These are phyloP conservation scores for Drosophila albomicans DNA, from an alignment of 1,140 invertebrate species.

Conservation along the genomic window DNA sequence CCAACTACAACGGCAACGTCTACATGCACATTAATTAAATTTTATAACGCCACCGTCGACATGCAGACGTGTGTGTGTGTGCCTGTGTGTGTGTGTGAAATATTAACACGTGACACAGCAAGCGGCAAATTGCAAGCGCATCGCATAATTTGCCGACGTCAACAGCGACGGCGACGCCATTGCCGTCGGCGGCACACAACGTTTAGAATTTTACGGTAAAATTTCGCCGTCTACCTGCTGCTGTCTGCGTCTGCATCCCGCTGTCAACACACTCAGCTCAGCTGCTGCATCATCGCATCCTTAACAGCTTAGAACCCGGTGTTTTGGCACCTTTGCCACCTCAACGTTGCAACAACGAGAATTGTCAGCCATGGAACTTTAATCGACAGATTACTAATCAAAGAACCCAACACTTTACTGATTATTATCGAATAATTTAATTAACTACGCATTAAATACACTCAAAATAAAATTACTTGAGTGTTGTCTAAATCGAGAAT, in stretches of 20 bases:
- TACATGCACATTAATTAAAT: slow-evolving; percentile 74
- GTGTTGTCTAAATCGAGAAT: no score
- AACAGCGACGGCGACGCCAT: no score
- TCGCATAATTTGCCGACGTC: slow-evolving; percentile 66
- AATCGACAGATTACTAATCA: no score
- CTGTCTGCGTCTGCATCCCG: neutral
- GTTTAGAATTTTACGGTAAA: slow-evolving; percentile 63
- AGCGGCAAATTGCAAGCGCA: slow-evolving; percentile 62
- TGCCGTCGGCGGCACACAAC: slow-evolving; percentile 54
- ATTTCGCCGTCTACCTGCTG: slow-evolving; percentile 28
- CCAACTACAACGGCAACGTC: slow-evolving; percentile 7
- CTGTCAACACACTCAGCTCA: neutral
- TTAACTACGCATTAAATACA: no score
- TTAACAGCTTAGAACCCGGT: neutral
- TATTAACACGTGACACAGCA: slow-evolving; percentile 72
- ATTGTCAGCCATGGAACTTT: no score
- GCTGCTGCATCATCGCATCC: slow-evolving; percentile 2
- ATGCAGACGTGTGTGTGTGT: slow-evolving; percentile 13
- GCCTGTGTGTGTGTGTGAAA: slow-evolving; percentile 40
- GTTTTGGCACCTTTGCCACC: neutral
- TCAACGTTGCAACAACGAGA: no score
- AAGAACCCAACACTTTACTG: no score
- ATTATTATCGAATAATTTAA: no score
- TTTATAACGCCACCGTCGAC: slow-evolving; percentile 63
- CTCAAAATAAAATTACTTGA: no score